Evolutionary conservation across 2,888 invertebrate genomes (phyloP).

Genomic region (Himalopsyche kuldschensis): DNA sequence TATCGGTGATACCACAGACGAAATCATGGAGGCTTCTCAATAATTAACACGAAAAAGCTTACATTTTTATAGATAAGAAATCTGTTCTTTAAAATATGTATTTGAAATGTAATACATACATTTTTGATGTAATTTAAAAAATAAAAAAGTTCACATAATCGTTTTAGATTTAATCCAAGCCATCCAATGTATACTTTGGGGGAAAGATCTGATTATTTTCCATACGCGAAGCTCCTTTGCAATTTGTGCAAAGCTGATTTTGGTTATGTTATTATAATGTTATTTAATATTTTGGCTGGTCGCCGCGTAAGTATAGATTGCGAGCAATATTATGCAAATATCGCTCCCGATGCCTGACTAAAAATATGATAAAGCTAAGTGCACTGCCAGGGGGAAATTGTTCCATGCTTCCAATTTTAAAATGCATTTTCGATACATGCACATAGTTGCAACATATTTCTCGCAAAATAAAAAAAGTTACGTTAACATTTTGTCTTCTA

Average conservation of each 20-base stretch:
- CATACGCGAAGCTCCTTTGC: neutral
- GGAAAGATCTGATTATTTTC: neutral
- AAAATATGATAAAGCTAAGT: conserved; percentile 12
- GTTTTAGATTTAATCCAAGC: neutral
- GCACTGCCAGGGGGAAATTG: conserved; percentile 9
- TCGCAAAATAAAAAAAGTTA: neutral
- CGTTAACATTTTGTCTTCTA: neutral
- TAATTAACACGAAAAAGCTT: too few relatives aligned
- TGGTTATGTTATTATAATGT: neutral
- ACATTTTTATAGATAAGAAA: too few relatives aligned
- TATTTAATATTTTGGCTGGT: neutral
- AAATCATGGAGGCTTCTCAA: too few relatives aligned
- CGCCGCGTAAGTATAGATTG: conserved; percentile 1
- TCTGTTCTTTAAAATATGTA: too few relatives aligned
- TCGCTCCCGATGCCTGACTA: neutral
- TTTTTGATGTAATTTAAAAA: neutral
- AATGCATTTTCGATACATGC: neutral
- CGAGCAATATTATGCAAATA: conserved; percentile 36
- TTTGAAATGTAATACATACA: too few relatives aligned
- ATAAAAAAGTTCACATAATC: neutral
- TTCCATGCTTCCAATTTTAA: neutral
- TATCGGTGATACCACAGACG: too few relatives aligned
- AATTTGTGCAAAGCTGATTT: neutral
- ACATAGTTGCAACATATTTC: neutral
- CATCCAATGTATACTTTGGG: neutral